phyloP scores from a whole-genome alignment of 2,888 invertebrate species.

The Eupithecia inturbata region DNA sequence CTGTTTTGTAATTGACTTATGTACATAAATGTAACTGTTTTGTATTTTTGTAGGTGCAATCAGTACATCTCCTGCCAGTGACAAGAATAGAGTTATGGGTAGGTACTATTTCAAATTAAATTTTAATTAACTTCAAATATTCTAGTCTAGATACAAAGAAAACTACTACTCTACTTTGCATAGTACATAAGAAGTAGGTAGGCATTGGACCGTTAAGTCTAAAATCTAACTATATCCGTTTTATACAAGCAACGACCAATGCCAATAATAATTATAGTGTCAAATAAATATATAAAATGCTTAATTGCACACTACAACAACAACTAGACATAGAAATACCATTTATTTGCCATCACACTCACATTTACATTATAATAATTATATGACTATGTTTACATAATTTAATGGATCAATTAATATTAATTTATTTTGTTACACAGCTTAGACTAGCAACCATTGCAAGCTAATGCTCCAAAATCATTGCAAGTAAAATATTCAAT shows the following conservation, averaged over 20 bases:
- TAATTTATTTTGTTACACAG: background rate
- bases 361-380: background rate
- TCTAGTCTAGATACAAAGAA: background rate
- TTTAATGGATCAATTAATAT: background rate
- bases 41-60: slow-evolving; percentile 63
- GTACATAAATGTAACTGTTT: slow-evolving; percentile 17
- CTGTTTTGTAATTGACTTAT: background rate
- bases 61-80: slow-evolving; percentile 52
- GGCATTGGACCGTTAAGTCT: background rate
- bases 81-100: slow-evolving; percentile 65
- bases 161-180: background rate
- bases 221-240: background rate
- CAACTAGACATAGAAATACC: background rate
- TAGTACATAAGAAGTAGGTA: background rate
- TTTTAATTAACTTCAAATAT: background rate
- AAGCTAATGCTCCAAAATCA: background rate
- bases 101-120: slow-evolving; percentile 51
- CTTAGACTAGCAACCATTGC: background rate
- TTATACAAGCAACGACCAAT: background rate
- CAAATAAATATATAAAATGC: background rate
- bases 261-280: no score
- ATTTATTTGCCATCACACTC: no score
- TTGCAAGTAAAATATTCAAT: background rate
- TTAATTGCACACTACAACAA: background rate
- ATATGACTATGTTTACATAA: no score